Evolutionary conservation across 30 jellyfish, hydroid and myxozoan genomes (phyloP).

Genomic region (Aurelia aurita complex sp. Pacific): DNA sequence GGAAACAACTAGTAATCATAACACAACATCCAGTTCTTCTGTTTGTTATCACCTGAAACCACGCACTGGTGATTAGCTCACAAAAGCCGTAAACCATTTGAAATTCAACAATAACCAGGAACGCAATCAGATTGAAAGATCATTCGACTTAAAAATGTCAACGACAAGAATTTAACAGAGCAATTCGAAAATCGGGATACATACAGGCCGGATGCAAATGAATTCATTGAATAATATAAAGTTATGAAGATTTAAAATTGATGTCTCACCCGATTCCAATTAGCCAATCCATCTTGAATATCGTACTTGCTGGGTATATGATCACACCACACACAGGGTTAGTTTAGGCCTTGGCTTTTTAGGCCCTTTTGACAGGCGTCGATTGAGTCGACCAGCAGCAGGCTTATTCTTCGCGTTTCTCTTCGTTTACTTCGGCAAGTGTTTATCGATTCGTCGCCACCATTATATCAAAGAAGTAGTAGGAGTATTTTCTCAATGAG

Average conservation of each 20-base stretch:
- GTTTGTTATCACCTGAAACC: too few relatives aligned
- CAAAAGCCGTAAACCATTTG: neutral
- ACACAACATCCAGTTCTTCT: too few relatives aligned
- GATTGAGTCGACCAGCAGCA: too few relatives aligned
- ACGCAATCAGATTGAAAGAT: neutral
- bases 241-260: too few relatives aligned
- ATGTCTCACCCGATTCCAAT: slow-evolving; percentile 74
- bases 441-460: too few relatives aligned
- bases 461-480: too few relatives aligned
- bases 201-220: too few relatives aligned
- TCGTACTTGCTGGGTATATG: neutral
- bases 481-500: too few relatives aligned
- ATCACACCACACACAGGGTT: neutral
- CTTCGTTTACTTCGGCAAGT: neutral
- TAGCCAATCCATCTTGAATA: slow-evolving; percentile 75
- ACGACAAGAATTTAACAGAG: neutral
- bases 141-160: neutral
- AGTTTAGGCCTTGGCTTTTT: neutral
- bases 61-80: too few relatives aligned
- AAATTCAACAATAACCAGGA: neutral
- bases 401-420: slow-evolving; percentile 1
- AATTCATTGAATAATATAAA: too few relatives aligned
- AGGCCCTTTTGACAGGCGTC: neutral
- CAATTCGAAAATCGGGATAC: too few relatives aligned
- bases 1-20: too few relatives aligned